These are phyloP conservation scores for Enteromius anoplus DNA, from an alignment of 2,797 vertebrate genomes.

Conservation along the genomic window DNA sequence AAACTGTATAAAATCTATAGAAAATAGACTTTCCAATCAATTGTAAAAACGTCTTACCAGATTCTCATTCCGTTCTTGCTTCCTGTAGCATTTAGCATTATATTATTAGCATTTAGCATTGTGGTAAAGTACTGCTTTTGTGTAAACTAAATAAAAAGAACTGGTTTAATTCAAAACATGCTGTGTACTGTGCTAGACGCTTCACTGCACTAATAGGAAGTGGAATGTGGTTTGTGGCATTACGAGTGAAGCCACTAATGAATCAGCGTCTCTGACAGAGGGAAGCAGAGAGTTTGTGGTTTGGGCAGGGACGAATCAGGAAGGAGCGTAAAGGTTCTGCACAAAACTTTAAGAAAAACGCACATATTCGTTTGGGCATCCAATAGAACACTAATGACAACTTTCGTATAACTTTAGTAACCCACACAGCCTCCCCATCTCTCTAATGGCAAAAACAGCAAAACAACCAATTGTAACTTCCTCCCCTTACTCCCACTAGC, in stretches of 20 bases:
- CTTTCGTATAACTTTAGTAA: slow-evolving; percentile 62
- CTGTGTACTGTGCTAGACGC: slow-evolving; percentile 11
- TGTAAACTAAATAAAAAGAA: neutral
- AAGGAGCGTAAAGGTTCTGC: slow-evolving; percentile 66
- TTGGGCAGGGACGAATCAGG: slow-evolving; percentile 61
- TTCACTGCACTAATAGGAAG: slow-evolving; percentile 56
- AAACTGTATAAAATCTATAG: neutral
- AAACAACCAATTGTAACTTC: slow-evolving; percentile 14
- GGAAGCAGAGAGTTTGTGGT: slow-evolving; percentile 62
- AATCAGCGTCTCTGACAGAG: slow-evolving; percentile 61
- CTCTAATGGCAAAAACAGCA: slow-evolving; percentile 21
- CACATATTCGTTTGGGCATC: slow-evolving; percentile 50
- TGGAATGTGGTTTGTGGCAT: slow-evolving; percentile 48
- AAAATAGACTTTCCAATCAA: neutral
- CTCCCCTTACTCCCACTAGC: slow-evolving; percentile 6
- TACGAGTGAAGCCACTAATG: slow-evolving; percentile 63
- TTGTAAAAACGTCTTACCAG: neutral
- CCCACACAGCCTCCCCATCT: slow-evolving; percentile 15
- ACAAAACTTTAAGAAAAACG: slow-evolving; percentile 12
- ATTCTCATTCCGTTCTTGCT: neutral
- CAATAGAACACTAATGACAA: slow-evolving; percentile 70
- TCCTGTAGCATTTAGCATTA: neutral
- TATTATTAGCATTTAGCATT: slow-evolving; percentile 9
- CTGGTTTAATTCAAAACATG: slow-evolving; percentile 50
- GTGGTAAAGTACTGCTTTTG: neutral